These are phyloP conservation scores for Orthosia gracilis DNA, from an alignment of 2,888 invertebrate species.

Conservation along the genomic window DNA sequence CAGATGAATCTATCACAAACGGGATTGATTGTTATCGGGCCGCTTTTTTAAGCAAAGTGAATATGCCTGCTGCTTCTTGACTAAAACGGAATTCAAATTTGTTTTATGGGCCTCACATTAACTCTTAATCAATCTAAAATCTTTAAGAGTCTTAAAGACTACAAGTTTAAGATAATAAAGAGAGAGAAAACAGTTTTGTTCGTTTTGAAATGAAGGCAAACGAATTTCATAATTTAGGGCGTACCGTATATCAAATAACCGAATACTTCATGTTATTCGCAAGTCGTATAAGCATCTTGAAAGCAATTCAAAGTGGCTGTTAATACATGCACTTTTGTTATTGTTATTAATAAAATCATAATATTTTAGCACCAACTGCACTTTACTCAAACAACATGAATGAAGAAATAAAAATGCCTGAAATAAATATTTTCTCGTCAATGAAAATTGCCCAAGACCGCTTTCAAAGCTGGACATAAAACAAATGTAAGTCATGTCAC, in stretches of 20 bases:
- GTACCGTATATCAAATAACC: neutral
- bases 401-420: neutral
- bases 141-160: too few species aligned
- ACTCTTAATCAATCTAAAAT: too few species aligned
- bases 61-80: neutral
- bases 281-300: constrained; percentile 24
- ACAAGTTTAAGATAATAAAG: too few species aligned
- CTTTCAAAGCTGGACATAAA: constrained; percentile 24
- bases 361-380: constrained; percentile 30
- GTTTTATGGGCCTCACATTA: too few species aligned
- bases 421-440: neutral
- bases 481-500: constrained; percentile 13
- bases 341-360: constrained; percentile 29
- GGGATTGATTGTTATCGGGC: neutral
- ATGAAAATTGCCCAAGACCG: neutral
- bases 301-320: constrained; percentile 17
- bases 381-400: constrained; percentile 15
- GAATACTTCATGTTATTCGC: constrained; percentile 18
- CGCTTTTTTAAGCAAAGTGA: neutral
- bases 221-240: neutral
- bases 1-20: neutral
- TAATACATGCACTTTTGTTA: constrained; percentile 20
- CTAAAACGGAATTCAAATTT: neutral
- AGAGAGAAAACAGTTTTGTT: too few species aligned
- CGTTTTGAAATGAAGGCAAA: neutral